A percentile compares a stretch with the other conserved stretches of the same genome.
Conservation (phyloP, 2,113 vertebrate species). For the Neotoma lepida region DNA sequence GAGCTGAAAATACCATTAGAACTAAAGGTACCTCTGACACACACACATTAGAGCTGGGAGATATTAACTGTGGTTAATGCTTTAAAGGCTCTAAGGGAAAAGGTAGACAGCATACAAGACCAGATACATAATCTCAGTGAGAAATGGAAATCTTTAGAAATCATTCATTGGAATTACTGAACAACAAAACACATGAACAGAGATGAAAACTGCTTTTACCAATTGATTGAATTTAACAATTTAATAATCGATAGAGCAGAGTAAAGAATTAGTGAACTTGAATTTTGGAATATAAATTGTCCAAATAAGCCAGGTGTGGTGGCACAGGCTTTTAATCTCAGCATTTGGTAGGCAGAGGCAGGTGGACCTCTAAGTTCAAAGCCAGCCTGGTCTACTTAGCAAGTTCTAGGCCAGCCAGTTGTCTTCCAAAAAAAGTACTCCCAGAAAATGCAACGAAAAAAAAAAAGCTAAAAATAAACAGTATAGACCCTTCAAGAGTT, state of each 20-base stretch:
- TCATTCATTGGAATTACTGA: background rate
- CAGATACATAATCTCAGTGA: background rate
- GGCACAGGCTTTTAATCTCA: background rate
- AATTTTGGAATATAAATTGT: background rate
- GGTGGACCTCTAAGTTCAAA: background rate
- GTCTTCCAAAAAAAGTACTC: background rate
- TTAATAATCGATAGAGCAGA: background rate
- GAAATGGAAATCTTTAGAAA: background rate
- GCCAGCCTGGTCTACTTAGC: background rate
- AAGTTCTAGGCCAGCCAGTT: background rate
- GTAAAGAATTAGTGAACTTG: background rate
- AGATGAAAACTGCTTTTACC: background rate
- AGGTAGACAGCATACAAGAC: background rate
- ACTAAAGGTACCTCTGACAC: background rate
- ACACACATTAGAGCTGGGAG: background rate
- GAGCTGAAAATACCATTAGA: background rate
- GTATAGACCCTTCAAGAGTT: background rate
- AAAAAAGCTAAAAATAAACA: background rate
- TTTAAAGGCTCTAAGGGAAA: conserved; percentile 8
- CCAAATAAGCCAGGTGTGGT: background rate
- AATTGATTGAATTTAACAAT: background rate
- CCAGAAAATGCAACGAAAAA: background rate
- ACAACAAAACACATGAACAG: background rate
- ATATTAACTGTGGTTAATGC: background rate
- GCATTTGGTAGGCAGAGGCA: background rate